These are phyloP conservation scores for Melanotus villosus DNA, from an alignment of 2,888 invertebrate species.

Conservation along the genomic window DNA sequence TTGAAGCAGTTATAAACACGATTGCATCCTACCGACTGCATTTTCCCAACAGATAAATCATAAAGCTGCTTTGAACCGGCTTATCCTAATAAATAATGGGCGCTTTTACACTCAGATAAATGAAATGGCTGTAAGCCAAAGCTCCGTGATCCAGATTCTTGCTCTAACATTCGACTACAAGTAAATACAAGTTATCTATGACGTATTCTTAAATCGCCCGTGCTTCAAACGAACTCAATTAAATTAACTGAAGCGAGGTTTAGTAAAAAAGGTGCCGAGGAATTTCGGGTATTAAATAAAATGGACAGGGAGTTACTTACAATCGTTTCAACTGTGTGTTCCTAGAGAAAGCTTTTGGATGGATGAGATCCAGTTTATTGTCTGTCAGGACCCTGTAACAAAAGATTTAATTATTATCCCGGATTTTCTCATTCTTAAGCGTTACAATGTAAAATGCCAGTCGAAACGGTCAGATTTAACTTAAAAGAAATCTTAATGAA, in stretches of 20 bases:
- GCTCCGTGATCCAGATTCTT: conserved; percentile 23
- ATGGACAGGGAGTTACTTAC: conserved; percentile 67
- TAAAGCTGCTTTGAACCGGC: conserved; percentile 36
- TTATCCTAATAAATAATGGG: conserved; percentile 42
- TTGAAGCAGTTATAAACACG: conserved; percentile 27
- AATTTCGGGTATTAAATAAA: not conserved
- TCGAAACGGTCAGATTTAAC: not conserved
- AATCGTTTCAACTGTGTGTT: conserved; percentile 75
- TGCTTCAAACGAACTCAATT: conserved; percentile 11
- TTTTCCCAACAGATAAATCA: conserved; percentile 39
- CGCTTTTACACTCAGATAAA: conserved; percentile 37
- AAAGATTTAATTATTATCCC: conserved; percentile 29
- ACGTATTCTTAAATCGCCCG: conserved; percentile 12
- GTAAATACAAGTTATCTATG: conserved; percentile 11
- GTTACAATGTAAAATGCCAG: not conserved
- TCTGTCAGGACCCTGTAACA: conserved; percentile 80
- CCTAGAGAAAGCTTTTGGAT: conserved; percentile 76
- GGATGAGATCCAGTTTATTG: conserved; percentile 81
- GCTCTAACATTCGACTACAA: conserved; percentile 12
- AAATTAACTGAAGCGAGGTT: too few species aligned
- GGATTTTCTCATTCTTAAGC: conserved; percentile 6
- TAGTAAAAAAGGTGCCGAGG: conserved; percentile 5
- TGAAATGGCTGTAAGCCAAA: conserved; percentile 43
- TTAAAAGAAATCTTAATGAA: too few species aligned
- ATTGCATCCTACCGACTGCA: conserved; percentile 33